Evolutionary conservation across 2,888 invertebrate species (phyloP), one percentile per base, ranked within the genome.

Genomic region (Halictus quadricinctus): DNA sequence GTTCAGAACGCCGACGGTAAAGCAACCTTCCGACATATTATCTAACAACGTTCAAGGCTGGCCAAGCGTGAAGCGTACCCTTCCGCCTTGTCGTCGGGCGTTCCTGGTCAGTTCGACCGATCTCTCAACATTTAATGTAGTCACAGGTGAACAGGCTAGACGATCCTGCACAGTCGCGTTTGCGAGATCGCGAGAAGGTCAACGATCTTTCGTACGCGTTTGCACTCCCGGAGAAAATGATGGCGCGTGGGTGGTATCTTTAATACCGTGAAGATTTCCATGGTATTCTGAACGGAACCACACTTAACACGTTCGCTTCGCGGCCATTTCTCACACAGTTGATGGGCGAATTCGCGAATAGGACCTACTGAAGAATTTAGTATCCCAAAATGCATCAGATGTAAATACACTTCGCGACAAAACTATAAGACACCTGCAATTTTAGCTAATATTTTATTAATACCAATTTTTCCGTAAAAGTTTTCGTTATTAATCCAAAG

Each of bases 31-130:
- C 91, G 88, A 91, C 86, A 79, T 91, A 90, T 93, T 93, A 92
- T 90, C 90, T 93, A 93, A 93, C 91, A 89, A 92, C 90, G 91
- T 92, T 92, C 85, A 88, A 85, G 88, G 82, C 88, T 91, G 90
- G 82, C 92, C 91, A 91, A 89, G 90, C 91, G 92, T 92, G 90
- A 93, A 93, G 90, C 88, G 88, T 88, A 60, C 50, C 90, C 85
- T 92, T 91, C 91, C 91, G 89, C 89, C 91, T 89, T 89, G 88
- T 88, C 89, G 87, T 84, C 74, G 70, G 70, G 36, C 74, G 86
- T 81, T 85, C 81, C 86, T 81, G 86, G 86, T 84, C 87, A 79
- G 80, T 84, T 87, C 81, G 80, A 86, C 82, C 81, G 85, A 85
- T 80, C 85, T 54, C 81, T 85, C 83, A 85, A 83, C 87, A 89